A percentile compares a stretch with the other conserved stretches of the same genome.
These are phyloP conservation scores for Resseliella maxima DNA, from an alignment of 2,888 invertebrate species.

Conservation along the genomic window DNA sequence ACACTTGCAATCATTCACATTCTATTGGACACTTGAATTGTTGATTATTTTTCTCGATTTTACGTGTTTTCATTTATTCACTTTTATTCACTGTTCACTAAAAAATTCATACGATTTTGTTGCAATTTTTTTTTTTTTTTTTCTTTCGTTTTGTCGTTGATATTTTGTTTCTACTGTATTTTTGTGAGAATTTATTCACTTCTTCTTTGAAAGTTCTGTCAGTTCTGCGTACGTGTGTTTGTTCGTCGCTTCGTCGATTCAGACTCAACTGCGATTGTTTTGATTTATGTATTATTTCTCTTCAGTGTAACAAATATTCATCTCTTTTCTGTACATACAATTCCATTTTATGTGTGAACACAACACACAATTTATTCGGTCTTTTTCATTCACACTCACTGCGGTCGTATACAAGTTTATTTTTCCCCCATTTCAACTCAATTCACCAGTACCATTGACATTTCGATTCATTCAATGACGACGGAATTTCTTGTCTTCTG, in stretches of 20 bases:
- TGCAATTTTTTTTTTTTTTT: background rate
- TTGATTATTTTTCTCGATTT: too few relatives aligned
- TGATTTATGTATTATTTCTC: background rate
- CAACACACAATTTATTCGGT: background rate
- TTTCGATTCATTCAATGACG: constrained; percentile 11
- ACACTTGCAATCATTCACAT: background rate
- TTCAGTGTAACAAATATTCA: background rate
- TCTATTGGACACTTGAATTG: background rate
- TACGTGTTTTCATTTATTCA: background rate
- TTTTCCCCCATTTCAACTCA: too few relatives aligned
- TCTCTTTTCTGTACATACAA: background rate
- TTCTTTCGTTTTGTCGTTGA: background rate
- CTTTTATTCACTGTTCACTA: background rate
- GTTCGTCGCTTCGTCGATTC: constrained; percentile 3
- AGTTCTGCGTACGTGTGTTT: constrained; percentile 18
- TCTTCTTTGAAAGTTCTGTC: background rate
- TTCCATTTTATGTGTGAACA: background rate
- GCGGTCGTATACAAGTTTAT: background rate
- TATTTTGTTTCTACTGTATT: too few relatives aligned
- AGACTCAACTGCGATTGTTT: constrained; percentile 29
- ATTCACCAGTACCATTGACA: background rate
- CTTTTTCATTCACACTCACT: background rate
- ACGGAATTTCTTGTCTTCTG: background rate
- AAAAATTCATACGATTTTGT: background rate
- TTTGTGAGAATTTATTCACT: too few relatives aligned